These are phyloP conservation scores for Esox lucius DNA, from an alignment of 2,797 vertebrate genomes.

Conservation along the genomic window DNA sequence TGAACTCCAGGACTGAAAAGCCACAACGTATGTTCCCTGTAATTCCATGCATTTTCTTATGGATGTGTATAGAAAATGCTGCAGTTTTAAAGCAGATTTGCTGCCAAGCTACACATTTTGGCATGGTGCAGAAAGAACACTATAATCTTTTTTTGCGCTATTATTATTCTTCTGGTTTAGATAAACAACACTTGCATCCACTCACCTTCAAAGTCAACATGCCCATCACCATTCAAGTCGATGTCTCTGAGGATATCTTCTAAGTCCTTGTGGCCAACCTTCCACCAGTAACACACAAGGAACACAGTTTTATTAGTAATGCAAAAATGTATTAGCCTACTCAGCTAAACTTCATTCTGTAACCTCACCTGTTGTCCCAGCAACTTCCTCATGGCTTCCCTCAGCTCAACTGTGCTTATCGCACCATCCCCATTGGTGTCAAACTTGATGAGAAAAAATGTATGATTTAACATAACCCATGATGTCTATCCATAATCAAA, in stretches of 20 bases:
- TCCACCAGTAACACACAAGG: conserved; percentile 4
- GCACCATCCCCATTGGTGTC: conserved; percentile 97
- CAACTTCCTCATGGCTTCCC: conserved; percentile 96
- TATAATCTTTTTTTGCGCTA: not conserved
- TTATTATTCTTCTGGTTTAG: not conserved
- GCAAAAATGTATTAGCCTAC: not conserved
- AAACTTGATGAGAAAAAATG: conserved; percentile 76
- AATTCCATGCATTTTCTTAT: too few relatives aligned
- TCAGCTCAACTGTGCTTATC: conserved; percentile 92
- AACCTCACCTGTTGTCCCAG: conserved; percentile 88
- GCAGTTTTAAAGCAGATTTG: too few relatives aligned
- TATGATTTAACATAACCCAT: not conserved
- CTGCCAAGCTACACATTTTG: too few relatives aligned
- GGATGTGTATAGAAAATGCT: too few relatives aligned
- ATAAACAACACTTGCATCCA: not conserved
- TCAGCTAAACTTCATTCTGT: not conserved
- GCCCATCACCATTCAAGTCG: conserved; percentile 95
- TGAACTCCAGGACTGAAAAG: too few relatives aligned
- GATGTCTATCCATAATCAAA: not conserved
- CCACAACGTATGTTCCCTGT: too few relatives aligned
- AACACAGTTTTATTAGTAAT: not conserved
- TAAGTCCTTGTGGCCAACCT: conserved; percentile 90
- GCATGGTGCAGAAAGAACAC: not conserved
- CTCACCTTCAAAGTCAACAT: conserved; percentile 98
- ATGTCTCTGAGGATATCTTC: conserved; percentile 97